A percentile compares a stretch with the other conserved stretches of the same genome.
These are phyloP conservation scores for Urocyon cinereoargenteus DNA, from an alignment of 2,797 vertebrate species.

Conservation along the genomic window DNA sequence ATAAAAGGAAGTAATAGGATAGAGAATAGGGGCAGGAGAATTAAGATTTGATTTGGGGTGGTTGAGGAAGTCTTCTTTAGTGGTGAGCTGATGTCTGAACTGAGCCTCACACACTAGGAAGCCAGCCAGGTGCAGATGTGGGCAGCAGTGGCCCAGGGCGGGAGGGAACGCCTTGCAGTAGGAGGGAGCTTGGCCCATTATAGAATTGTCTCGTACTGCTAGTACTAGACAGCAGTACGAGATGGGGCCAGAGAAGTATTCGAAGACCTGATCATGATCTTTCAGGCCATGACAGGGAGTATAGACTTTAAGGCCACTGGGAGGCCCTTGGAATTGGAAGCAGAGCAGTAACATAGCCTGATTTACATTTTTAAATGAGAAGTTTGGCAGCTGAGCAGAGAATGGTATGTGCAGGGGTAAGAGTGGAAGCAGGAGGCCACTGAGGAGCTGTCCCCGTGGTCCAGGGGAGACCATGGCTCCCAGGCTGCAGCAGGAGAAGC, in stretches of 20 bases:
- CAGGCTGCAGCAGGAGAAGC: accelerated
- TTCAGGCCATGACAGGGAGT: neutral
- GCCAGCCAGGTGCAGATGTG: neutral
- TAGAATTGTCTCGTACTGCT: neutral
- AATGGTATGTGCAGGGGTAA: neutral
- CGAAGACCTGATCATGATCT: neutral
- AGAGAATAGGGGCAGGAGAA: neutral
- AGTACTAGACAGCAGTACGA: no score
- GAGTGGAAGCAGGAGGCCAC: neutral
- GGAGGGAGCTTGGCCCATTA: neutral
- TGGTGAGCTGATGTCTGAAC: neutral
- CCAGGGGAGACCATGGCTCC: neutral
- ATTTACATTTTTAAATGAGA: slow-evolving; percentile 8
- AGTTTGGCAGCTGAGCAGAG: neutral
- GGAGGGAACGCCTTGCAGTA: neutral
- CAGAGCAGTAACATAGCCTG: neutral
- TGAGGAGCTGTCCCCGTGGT: neutral
- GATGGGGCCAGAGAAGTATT: neutral
- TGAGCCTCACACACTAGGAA: neutral
- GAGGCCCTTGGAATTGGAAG: neutral
- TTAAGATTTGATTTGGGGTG: neutral
- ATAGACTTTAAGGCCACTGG: neutral
- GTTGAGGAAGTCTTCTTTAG: neutral
- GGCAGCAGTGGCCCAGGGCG: neutral
- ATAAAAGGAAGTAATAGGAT: neutral